Evolutionary conservation across 2,797 vertebrate species (phyloP).

Genomic region (Pantherophis vulpinus): DNA sequence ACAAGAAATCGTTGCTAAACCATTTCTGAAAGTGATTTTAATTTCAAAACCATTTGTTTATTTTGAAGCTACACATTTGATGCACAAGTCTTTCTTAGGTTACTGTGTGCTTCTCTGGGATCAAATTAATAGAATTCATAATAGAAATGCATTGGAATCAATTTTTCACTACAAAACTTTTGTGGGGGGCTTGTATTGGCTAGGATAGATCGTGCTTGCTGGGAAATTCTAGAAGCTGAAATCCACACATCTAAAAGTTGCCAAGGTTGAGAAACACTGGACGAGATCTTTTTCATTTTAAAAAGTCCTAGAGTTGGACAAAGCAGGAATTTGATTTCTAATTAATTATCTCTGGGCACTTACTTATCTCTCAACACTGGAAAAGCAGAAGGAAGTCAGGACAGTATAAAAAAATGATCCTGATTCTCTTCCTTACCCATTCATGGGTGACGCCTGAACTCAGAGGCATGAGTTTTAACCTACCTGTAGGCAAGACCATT

Average conservation of each 20-base stretch:
- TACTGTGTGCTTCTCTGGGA: not conserved
- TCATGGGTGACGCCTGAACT: conserved; percentile 22
- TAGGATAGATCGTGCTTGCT: not conserved
- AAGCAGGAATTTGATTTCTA: conserved; percentile 61
- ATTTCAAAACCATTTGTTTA: not conserved
- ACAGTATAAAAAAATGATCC: not conserved
- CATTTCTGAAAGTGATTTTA: not conserved
- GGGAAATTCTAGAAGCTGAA: not conserved
- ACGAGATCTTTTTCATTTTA: not conserved
- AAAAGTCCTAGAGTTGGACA: conserved; percentile 16
- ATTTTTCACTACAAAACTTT: not conserved
- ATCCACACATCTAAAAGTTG: not conserved
- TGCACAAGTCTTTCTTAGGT: not conserved
- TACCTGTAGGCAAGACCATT: not conserved
- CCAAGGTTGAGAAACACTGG: not conserved
- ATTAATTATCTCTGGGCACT: conserved; percentile 50
- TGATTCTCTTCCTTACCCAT: not conserved
- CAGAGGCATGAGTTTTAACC: conserved; percentile 26
- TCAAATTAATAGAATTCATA: not conserved
- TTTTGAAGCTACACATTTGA: not conserved
- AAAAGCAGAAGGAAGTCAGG: conserved; percentile 19
- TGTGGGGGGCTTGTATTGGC: not conserved
- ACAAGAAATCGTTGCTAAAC: not conserved
- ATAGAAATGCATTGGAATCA: not conserved
- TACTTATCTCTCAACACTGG: conserved; percentile 39